Evolutionary conservation across 2,113 vertebrate species (phyloP), one percentile per base, ranked within the genome.

Genomic region (Ochotona curzoniae): DNA sequence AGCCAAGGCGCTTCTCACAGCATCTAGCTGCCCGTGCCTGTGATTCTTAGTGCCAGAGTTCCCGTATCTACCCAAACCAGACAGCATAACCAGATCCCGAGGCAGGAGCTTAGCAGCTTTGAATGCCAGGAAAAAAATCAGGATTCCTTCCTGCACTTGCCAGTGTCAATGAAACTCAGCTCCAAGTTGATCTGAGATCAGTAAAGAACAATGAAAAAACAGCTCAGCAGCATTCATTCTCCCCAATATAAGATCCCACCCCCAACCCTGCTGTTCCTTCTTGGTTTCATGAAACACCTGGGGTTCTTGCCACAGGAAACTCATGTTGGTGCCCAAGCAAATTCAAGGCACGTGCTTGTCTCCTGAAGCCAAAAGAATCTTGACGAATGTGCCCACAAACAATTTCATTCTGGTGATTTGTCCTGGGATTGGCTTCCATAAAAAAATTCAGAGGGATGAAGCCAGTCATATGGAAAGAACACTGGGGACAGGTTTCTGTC

Each of bases 331-430:
- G 63, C 28, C 60, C 63, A 83, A 71, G 35, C 61, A 78, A 89
- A 75, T 66, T 47, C 25, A 83, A 95, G 60, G 26, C 21, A 74
- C 23, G 4, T 74, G 6, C 25, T 1, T 63, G 5, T 80, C 26
- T 86, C 82, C 74, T 64, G 18, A 90, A 86, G 69, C 12, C 30
- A n/a, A 94, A 81, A 79, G 32, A 71, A 92, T 87, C 17, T 20
- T 75, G 3, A 66, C 66, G 9, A 92, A 49, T 73, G 8, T 26
- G 21, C 12, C 49, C 38, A 26, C 38, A 20, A 87, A 35, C 4
- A 87, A 17, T 91, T 70, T 28, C n/a, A 75, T 70, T 32, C 30
- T 82, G 23, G 1, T 47, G 26, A 88, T 30, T 87, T 95, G 13
- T 47, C 20, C 18, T 81, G 49, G 38, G 23, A 90, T 75, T 89